Percentiles rank a stretch among this genome's conserved stretches.
Conservation (phyloP, 2,113 vertebrate genomes). For the Gambusia affinis region DNA sequence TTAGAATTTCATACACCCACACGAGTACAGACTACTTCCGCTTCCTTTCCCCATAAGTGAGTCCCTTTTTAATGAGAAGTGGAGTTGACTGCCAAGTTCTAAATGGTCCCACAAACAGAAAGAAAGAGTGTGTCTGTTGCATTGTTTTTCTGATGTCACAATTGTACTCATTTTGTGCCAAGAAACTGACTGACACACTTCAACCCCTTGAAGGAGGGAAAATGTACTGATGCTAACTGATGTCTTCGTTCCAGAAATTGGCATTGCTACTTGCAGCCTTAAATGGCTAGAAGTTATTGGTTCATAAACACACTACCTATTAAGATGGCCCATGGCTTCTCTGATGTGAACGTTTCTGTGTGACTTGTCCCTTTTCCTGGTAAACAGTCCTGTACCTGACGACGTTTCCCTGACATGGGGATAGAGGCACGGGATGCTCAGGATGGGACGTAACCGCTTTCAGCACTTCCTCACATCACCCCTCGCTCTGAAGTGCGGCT, state of each 20-base stretch:
- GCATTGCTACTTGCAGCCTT: slow-evolving; percentile 23
- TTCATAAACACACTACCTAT: slow-evolving; percentile 66
- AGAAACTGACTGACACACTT: slow-evolving; percentile 50
- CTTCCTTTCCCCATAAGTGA: neutral
- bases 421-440: slow-evolving; percentile 76
- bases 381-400: slow-evolving; percentile 76
- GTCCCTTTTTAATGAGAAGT: slow-evolving; percentile 79
- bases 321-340: slow-evolving; percentile 59
- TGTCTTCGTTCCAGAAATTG: slow-evolving; percentile 22
- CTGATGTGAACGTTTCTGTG: slow-evolving; percentile 61
- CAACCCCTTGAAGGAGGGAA: slow-evolving; percentile 13
- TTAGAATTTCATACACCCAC: slow-evolving; percentile 20
- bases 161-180: slow-evolving; percentile 47
- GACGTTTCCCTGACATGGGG: slow-evolving; percentile 70
- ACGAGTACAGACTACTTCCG: slow-evolving; percentile 10
- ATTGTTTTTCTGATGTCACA: slow-evolving; percentile 56
- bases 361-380: slow-evolving; percentile 77
- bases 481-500: slow-evolving; percentile 68
- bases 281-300: slow-evolving; percentile 28
- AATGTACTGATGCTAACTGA: slow-evolving; percentile 10
- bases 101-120: slow-evolving; percentile 15
- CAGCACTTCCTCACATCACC: slow-evolving; percentile 76
- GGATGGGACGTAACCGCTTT: slow-evolving; percentile 79
- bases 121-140: neutral
- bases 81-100: slow-evolving; percentile 20